A percentile compares a stretch with the other conserved stretches of the same genome.
Evolutionary conservation across 2,888 invertebrate genomes (phyloP).

Genomic region (Aporophyla nigra): DNA sequence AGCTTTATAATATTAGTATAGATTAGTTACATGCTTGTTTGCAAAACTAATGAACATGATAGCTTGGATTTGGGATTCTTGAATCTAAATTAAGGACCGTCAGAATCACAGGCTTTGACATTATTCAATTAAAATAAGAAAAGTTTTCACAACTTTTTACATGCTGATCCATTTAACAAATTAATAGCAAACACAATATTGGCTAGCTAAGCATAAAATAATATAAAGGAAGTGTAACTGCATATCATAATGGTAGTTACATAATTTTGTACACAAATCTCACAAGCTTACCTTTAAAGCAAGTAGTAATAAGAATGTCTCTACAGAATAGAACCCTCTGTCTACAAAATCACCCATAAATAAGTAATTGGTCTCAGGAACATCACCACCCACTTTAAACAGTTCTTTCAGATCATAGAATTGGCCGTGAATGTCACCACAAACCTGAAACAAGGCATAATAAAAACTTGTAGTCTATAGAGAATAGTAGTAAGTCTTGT

Average conservation of each 20-base stretch:
- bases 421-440: slow-evolving; percentile 99
- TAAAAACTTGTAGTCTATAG: background rate
- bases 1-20: too few species aligned
- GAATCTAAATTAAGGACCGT: background rate
- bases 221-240: background rate
- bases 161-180: background rate
- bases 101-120: background rate
- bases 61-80: background rate
- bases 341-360: slow-evolving; percentile 99
- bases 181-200: background rate
- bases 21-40: background rate
- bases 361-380: slow-evolving; percentile 99
- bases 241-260: background rate
- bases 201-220: background rate
- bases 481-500: background rate
- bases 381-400: slow-evolving; percentile 99
- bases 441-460: slow-evolving; percentile 93
- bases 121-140: background rate
- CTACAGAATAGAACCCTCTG: slow-evolving; percentile 99
- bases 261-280: background rate
- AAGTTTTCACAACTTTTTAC: background rate
- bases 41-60: background rate
- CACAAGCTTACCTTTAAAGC: slow-evolving; percentile 96
- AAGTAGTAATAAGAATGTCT: slow-evolving; percentile 98
- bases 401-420: slow-evolving; percentile 99